phyloP scores from a whole-genome alignment of 2,888 invertebrate genomes.

The Chouioia cunea region DNA sequence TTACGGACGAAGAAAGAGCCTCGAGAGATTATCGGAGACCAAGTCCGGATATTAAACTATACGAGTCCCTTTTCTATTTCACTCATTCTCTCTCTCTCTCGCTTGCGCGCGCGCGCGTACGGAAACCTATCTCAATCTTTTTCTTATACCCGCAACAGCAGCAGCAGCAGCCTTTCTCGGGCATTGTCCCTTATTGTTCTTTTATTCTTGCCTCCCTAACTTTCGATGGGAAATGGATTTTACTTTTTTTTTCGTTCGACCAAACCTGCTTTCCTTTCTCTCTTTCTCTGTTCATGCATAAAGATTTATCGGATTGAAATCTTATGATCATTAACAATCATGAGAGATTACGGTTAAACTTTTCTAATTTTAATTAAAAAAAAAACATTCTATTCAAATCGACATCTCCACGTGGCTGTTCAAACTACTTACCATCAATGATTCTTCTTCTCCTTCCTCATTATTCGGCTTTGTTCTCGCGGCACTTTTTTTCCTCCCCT shows the following conservation, averaged over 20 bases:
- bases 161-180: neutral
- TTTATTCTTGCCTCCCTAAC: conserved; percentile 18
- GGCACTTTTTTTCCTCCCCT: conserved; percentile 8
- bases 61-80: conserved; percentile 26
- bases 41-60: conserved; percentile 52
- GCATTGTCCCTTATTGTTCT: conserved; percentile 35
- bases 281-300: conserved; percentile 12
- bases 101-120: neutral
- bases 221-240: conserved; percentile 42
- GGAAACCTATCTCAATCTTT: conserved; percentile 37
- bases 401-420: no score
- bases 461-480: conserved; percentile 36
- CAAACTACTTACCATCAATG: no score
- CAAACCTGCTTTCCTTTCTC: neutral
- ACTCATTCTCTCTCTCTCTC: neutral
- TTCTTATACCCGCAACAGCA: conserved; percentile 5
- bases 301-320: conserved; percentile 15
- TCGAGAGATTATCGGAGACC: conserved; percentile 53
- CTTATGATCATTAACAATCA: conserved; percentile 1
- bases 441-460: conserved; percentile 16
- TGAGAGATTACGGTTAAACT: neutral
- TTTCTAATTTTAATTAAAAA: no score
- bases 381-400: no score
- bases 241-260: conserved; percentile 16
- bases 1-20: conserved; percentile 41